Evolutionary conservation across 2,888 invertebrate species (phyloP).

Genomic region (Andricus curvator): DNA sequence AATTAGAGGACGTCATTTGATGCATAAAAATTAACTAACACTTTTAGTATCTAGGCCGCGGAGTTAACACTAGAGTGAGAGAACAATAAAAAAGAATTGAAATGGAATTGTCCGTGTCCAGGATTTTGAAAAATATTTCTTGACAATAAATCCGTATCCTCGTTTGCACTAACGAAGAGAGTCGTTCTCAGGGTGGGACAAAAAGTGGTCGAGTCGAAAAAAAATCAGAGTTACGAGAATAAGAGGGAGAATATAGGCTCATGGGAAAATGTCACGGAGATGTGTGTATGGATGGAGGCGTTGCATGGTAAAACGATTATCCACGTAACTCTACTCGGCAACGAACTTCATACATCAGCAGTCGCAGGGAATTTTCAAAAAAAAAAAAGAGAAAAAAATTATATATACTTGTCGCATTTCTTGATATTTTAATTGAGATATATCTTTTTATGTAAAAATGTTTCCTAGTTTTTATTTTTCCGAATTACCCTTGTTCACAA

Average conservation of each 20-base stretch:
- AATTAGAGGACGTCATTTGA: not conserved
- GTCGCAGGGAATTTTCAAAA: not conserved
- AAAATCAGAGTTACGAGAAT: slow-evolving; percentile 41
- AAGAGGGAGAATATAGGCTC: slow-evolving; percentile 53
- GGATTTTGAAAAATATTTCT: not conserved
- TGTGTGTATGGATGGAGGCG: slow-evolving; percentile 24
- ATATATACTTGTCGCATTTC: not conserved
- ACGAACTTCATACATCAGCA: not conserved
- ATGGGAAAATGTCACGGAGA: slow-evolving; percentile 49
- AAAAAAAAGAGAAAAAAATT: not conserved
- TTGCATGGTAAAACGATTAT: slow-evolving; percentile 44
- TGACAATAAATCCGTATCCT: slow-evolving; percentile 28
- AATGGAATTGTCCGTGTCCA: not conserved
- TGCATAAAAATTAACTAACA: not conserved
- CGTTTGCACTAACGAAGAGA: slow-evolving; percentile 40
- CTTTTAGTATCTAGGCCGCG: not conserved
- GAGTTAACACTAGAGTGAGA: too few relatives aligned
- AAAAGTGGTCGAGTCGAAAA: slow-evolving; percentile 37
- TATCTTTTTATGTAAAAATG: too few relatives aligned
- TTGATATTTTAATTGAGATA: not conserved
- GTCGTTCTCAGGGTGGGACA: slow-evolving; percentile 36
- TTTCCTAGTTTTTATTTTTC: too few relatives aligned
- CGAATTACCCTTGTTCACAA: too few relatives aligned
- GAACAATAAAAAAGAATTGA: not conserved
- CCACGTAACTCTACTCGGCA: slow-evolving; percentile 16